A percentile compares a stretch with the other conserved stretches of the same genome.
Conservation (phyloP, 2,888 invertebrate species). For the Protula sp. region DNA sequence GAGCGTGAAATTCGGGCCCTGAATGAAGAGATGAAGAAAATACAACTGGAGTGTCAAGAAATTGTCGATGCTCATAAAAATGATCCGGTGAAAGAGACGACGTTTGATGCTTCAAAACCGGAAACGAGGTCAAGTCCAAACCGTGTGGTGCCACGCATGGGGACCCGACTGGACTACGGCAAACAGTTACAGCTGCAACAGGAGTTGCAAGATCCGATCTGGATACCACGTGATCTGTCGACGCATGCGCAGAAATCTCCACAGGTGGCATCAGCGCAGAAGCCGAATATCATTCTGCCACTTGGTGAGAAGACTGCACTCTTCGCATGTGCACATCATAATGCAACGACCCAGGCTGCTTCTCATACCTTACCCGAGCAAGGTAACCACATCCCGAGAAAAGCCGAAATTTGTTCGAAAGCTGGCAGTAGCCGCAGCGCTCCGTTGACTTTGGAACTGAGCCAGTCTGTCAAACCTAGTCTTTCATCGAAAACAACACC, state of each 20-base stretch:
- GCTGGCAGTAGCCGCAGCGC: constrained; percentile 71
- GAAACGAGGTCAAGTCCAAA: constrained; percentile 15
- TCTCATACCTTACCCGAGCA: too few species aligned
- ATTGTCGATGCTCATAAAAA: constrained; percentile 51
- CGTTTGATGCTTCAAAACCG: neutral
- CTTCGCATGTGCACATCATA: neutral
- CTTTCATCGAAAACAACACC: too few species aligned
- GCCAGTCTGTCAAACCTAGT: neutral
- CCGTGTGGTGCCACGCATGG: constrained; percentile 49
- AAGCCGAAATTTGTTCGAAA: constrained; percentile 50
- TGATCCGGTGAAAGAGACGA: constrained; percentile 20
- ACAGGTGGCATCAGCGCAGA: neutral
- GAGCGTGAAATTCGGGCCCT: constrained; percentile 60
- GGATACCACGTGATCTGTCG: too few species aligned
- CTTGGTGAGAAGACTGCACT: neutral
- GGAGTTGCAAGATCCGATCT: neutral
- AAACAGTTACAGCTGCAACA: constrained; percentile 15
- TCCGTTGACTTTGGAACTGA: constrained; percentile 37
- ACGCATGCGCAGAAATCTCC: constrained; percentile 5
- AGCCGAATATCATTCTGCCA: neutral
- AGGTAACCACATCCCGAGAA: too few species aligned
- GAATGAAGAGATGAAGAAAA: constrained; percentile 61
- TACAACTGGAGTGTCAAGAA: constrained; percentile 59
- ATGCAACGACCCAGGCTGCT: neutral
- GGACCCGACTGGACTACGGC: constrained; percentile 40